These are phyloP conservation scores for Mamestra configurata DNA, from an alignment of 1,140 invertebrate species.

Conservation along the genomic window DNA sequence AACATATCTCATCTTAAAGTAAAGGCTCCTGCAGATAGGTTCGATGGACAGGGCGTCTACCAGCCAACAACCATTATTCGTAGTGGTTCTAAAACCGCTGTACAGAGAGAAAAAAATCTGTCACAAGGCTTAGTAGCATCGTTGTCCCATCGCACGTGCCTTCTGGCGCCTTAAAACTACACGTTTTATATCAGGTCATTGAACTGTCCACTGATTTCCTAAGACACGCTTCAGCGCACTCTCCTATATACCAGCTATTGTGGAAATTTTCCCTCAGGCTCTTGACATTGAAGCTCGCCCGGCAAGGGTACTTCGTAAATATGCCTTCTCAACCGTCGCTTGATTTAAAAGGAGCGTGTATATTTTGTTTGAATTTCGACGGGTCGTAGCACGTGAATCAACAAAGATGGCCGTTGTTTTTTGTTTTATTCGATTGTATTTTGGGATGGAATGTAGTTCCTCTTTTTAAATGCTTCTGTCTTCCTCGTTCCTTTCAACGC, in stretches of 20 bases:
- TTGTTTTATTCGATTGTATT: not conserved
- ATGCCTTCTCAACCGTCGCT: constrained; percentile 7
- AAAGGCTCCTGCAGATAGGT: too few species aligned
- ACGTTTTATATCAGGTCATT: constrained; percentile 6
- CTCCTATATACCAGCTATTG: not conserved
- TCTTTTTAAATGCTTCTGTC: not conserved
- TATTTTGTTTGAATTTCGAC: constrained; percentile 4
- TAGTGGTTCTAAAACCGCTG: too few species aligned
- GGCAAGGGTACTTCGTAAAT: constrained; percentile 1
- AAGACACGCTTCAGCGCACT: not conserved
- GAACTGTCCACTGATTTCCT: constrained; percentile 13
- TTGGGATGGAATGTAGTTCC: not conserved
- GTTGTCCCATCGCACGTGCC: too few species aligned
- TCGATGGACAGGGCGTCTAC: too few species aligned
- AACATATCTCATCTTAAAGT: too few species aligned
- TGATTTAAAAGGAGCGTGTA: constrained; percentile 14
- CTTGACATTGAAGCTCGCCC: constrained; percentile 2
- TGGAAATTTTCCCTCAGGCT: not conserved
- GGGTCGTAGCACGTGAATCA: constrained; percentile 20
- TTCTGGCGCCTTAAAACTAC: too few species aligned
- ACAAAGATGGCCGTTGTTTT: not conserved
- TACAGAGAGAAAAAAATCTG: too few species aligned
- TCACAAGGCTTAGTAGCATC: too few species aligned
- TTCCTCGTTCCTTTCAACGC: not conserved
- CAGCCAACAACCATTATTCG: too few species aligned